Conservation (phyloP, 2,113 vertebrate species). For the Bolborhynchus lineola region DNA sequence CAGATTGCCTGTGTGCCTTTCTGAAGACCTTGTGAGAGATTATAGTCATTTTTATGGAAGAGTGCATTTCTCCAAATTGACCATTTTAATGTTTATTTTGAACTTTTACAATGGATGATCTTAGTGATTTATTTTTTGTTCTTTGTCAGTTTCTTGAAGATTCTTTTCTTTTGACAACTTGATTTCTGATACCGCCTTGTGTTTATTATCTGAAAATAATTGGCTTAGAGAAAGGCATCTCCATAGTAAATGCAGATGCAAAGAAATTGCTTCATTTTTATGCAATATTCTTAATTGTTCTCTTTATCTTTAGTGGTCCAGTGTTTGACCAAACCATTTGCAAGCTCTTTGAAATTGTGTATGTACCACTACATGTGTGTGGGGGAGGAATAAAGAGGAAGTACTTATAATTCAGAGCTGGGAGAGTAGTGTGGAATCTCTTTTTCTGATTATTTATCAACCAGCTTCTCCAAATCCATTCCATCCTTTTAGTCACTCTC, state of each 20-base stretch:
- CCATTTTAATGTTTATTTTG: background rate
- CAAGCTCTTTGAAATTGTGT: conserved; percentile 51
- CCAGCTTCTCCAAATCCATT: background rate
- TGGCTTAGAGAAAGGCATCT: conserved; percentile 46
- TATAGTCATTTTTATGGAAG: background rate
- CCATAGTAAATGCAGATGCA: conserved; percentile 51
- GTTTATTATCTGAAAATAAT: conserved; percentile 64
- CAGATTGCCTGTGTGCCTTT: background rate
- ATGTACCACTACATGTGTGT: background rate
- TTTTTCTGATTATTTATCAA: background rate
- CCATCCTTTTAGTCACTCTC: background rate
- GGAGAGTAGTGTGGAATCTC: background rate
- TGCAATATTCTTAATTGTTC: conserved; percentile 62
- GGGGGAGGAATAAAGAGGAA: background rate
- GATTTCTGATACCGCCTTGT: conserved; percentile 37
- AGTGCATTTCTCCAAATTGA: background rate
- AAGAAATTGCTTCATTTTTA: conserved; percentile 61
- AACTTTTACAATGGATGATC: background rate
- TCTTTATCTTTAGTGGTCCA: conserved; percentile 62
- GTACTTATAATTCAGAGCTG: conserved; percentile 10
- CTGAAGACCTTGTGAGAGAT: background rate
- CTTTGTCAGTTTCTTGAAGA: conserved; percentile 4
- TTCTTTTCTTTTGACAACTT: conserved; percentile 41
- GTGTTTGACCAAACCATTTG: conserved; percentile 51
- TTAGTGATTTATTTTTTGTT: background rate